Base-by-base conservation (phyloP, 1,140 invertebrate species). In the Neomicropteryx cornuta region DNA sequence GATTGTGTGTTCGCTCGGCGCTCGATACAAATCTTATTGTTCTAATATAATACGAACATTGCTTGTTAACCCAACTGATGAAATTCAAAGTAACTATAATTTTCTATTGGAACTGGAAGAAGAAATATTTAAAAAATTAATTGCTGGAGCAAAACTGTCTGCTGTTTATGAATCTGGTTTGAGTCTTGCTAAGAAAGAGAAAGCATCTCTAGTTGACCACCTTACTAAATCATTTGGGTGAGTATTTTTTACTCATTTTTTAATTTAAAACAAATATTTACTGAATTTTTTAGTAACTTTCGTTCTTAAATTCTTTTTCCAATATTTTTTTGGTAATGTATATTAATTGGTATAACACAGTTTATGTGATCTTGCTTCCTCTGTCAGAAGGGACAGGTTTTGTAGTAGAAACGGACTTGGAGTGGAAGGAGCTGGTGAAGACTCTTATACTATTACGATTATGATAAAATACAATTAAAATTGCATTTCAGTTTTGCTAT, bases 11-110 rank as follows among this genome's bases (percentile, higher is more conserved):
- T 89, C 87, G 16, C 64, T 99, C 43, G 97, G 97, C 17, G 83
- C 83, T 11, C 72, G 96, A 35, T 99, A 97, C 62, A 97, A 96
- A 59, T 91, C 84, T 1, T 99, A 99, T 55, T 99, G 97, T 66
- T 95, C 96, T 0, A 99, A 99, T 60, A 89, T 99, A 50, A 89
- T 94, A 10, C 76, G 97, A 38, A 99, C 97, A n/a, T 70, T 99
- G 41, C 66, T 99, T 47, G 92, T 99, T 1, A 95, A 97, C 69
- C 97, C 97, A 5, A 82, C 83, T 2, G 84, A 82, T 56, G 58
- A 66, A 43, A 60, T 79, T 50, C 69, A 93, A 72, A 81, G 83
- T 42, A 88, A 90, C 64, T 99, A 99, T 55, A 92, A 95, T 52
- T 92, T 96, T 58, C 64, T 98, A 30, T 56, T 97, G 1, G 79